Evolutionary conservation across 2,797 vertebrate species (phyloP).

Genomic region (Lepidocolaptes lacrymiger): DNA sequence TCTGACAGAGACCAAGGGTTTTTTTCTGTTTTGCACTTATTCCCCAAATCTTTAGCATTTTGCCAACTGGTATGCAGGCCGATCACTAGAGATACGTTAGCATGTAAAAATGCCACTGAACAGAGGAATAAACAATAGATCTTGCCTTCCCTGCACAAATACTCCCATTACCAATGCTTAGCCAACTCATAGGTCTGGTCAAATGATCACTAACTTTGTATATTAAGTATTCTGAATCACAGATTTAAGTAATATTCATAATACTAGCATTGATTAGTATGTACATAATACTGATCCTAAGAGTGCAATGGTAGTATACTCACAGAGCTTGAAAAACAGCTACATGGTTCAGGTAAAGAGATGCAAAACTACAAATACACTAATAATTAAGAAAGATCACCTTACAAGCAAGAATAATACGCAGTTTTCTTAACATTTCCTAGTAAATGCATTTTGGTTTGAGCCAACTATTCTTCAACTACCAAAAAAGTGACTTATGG

Average conservation of each 20-base stretch:
- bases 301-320: not conserved
- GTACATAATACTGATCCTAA: not conserved
- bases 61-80: not conserved
- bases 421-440: not conserved
- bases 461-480: not conserved
- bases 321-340: not conserved
- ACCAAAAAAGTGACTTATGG: not conserved
- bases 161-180: not conserved
- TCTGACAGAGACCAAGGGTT: accelerated
- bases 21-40: not conserved
- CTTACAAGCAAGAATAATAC: not conserved
- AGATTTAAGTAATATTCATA: not conserved
- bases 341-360: not conserved
- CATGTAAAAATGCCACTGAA: not conserved
- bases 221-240: not conserved
- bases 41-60: not conserved
- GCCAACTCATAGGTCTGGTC: not conserved
- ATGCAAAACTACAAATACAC: not conserved
- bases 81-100: not conserved
- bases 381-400: not conserved
- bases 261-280: not conserved
- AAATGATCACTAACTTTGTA: not conserved
- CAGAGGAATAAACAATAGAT: not conserved
- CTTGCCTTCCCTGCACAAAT: not conserved
- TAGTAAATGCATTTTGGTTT: not conserved